These are phyloP conservation scores for Holothuria glaberrima DNA, from an alignment of 35 echinoderm and acorn worm genomes.

Conservation along the genomic window DNA sequence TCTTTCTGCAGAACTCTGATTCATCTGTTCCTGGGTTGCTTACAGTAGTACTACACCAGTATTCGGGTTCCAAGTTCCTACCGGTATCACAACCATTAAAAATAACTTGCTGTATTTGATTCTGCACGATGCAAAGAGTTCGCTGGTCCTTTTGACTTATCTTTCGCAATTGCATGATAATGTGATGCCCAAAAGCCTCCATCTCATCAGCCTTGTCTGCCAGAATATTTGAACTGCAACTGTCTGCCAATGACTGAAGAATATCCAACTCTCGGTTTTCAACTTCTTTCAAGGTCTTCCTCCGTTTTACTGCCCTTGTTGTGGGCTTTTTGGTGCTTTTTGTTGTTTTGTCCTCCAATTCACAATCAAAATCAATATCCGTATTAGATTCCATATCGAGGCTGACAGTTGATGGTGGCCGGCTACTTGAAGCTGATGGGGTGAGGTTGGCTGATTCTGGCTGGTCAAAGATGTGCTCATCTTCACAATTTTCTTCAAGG, in stretches of 20 bases:
- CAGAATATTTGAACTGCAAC: slow-evolving; percentile 10
- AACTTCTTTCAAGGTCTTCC: slow-evolving; percentile 24
- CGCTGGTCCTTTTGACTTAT: slow-evolving; percentile 15
- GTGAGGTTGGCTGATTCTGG: slow-evolving; percentile 12
- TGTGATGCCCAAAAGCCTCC: slow-evolving; percentile 8
- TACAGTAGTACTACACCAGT: not conserved
- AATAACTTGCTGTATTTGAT: slow-evolving; percentile 19
- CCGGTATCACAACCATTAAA: slow-evolving; percentile 15
- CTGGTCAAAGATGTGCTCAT: slow-evolving; percentile 1
- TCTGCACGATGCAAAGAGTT: slow-evolving; percentile 24
- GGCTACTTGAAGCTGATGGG: not conserved
- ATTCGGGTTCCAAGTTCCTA: slow-evolving; percentile 13
- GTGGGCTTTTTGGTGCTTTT: slow-evolving; percentile 12
- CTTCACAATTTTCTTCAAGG: slow-evolving; percentile 13
- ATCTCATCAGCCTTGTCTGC: slow-evolving; percentile 10
- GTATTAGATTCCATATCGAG: slow-evolving; percentile 16
- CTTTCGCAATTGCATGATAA: slow-evolving; percentile 23
- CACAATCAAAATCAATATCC: slow-evolving; percentile 4
- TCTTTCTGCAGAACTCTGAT: slow-evolving; percentile 22
- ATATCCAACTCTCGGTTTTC: slow-evolving; percentile 11
- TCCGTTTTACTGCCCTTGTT: slow-evolving; percentile 11
- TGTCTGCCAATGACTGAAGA: slow-evolving; percentile 23
- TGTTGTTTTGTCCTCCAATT: not conserved
- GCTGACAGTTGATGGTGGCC: slow-evolving; percentile 2
- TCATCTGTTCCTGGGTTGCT: not conserved